Evolutionary conservation across 2,797 vertebrate species (phyloP).

Genomic region (Sebastes alutus): DNA sequence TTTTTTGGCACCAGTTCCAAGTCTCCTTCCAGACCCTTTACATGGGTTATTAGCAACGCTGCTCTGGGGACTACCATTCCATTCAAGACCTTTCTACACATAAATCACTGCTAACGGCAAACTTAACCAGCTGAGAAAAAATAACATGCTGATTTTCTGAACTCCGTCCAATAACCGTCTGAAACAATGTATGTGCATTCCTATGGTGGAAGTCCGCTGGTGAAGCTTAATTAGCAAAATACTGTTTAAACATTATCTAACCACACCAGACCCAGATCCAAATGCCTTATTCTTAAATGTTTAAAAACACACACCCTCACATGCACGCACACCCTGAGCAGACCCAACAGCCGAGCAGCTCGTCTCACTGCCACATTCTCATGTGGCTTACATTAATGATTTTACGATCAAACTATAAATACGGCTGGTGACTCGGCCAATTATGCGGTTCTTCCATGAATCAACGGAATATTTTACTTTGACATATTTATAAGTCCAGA

Average conservation of each 20-base stretch:
- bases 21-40: conserved; percentile 69
- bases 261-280: conserved; percentile 8
- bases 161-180: conserved; percentile 27
- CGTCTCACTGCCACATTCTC: conserved; percentile 19
- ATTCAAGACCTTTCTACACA: conserved; percentile 68
- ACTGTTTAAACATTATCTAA: conserved; percentile 23
- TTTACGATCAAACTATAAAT: conserved; percentile 59
- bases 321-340: neutral
- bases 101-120: conserved; percentile 73
- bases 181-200: conserved; percentile 35
- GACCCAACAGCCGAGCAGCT: neutral
- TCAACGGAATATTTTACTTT: conserved; percentile 61
- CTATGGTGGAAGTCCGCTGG: conserved; percentile 8
- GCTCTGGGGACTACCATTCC: conserved; percentile 69
- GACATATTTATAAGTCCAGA: conserved; percentile 76
- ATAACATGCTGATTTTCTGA: conserved; percentile 42
- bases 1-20: conserved; percentile 66
- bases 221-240: conserved; percentile 45
- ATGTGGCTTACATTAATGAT: conserved; percentile 55
- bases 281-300: conserved; percentile 25
- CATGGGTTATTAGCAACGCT: conserved; percentile 76
- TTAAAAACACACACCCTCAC: conserved; percentile 3
- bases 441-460: conserved; percentile 60
- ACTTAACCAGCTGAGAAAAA: conserved; percentile 59
- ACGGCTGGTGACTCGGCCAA: conserved; percentile 30